Evolutionary conservation across 2,113 vertebrate genomes (phyloP).

Genomic region (Etheostoma spectabile): DNA sequence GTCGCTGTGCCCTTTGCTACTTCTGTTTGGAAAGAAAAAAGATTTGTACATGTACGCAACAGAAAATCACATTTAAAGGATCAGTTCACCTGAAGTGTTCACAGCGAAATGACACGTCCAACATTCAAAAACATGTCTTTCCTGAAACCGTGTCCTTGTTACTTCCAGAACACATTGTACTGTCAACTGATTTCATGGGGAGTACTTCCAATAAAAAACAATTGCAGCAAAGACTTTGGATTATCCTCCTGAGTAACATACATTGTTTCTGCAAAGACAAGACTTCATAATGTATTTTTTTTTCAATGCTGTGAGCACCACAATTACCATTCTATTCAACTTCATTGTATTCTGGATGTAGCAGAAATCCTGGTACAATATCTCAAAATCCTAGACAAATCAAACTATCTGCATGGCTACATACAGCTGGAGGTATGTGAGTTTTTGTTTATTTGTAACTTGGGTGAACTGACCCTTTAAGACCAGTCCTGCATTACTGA

Average conservation of each 20-base stretch:
- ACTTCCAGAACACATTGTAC: background rate
- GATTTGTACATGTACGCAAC: background rate
- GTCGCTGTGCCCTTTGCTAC: slow-evolving; percentile 39
- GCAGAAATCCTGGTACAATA: background rate
- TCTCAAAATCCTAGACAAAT: background rate
- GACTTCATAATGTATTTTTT: background rate
- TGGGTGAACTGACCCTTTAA: background rate
- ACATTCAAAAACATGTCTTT: background rate
- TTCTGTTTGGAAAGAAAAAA: slow-evolving; percentile 20
- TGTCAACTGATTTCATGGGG: background rate
- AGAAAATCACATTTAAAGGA: background rate
- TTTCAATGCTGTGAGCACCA: background rate
- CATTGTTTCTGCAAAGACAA: no score
- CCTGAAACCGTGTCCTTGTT: background rate
- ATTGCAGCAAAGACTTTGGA: no score
- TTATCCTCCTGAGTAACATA: no score
- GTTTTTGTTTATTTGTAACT: background rate
- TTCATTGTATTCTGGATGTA: background rate
- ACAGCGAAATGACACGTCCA: background rate
- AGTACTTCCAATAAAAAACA: no score
- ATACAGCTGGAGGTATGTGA: background rate
- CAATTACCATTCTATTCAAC: background rate
- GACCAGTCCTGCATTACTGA: background rate
- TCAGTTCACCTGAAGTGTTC: background rate
- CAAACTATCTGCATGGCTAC: background rate